A percentile compares a stretch with the other conserved stretches of the same genome.
Conservation (phyloP, 1,140 invertebrate species). For the Magallana angulata region DNA sequence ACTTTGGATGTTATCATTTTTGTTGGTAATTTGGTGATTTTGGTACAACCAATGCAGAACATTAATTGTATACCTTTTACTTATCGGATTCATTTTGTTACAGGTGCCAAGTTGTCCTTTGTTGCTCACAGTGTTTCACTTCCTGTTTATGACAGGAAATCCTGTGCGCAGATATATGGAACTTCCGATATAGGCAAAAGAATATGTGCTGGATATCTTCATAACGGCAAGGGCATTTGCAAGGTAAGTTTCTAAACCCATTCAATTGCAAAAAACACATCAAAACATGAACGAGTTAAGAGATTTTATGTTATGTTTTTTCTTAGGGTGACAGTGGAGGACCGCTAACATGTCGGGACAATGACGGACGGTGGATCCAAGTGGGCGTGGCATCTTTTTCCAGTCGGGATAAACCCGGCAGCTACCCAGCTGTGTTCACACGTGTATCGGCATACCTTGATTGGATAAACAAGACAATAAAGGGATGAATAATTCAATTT, state of each 20-base stretch:
- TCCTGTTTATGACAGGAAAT: constrained; percentile 57
- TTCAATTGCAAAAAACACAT: too few relatives aligned
- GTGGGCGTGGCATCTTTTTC: constrained; percentile 76
- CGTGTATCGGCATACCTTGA: constrained; percentile 66
- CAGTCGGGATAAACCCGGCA: constrained; percentile 64
- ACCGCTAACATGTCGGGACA: constrained; percentile 69
- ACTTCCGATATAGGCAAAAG: constrained; percentile 56
- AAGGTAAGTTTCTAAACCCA: constrained; percentile 55
- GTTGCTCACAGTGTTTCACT: constrained; percentile 64
- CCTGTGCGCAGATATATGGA: constrained; percentile 61
- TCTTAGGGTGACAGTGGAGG: constrained; percentile 77
- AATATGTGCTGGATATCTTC: constrained; percentile 71
- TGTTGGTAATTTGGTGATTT: too few relatives aligned
- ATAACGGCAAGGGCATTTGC: constrained; percentile 67
- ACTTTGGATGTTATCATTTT: too few relatives aligned
- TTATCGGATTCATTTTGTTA: not conserved
- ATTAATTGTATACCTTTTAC: not conserved
- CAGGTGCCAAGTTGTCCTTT: constrained; percentile 6
- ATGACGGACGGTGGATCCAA: constrained; percentile 63
- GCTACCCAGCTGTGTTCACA: constrained; percentile 74
- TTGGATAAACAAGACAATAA: constrained; percentile 68
- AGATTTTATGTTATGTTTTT: too few relatives aligned
- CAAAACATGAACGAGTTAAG: too few relatives aligned
- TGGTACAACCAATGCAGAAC: too few relatives aligned
- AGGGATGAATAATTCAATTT: not conserved